phyloP scores from a whole-genome alignment of 2,888 invertebrate genomes.

The Eulithis testata region DNA sequence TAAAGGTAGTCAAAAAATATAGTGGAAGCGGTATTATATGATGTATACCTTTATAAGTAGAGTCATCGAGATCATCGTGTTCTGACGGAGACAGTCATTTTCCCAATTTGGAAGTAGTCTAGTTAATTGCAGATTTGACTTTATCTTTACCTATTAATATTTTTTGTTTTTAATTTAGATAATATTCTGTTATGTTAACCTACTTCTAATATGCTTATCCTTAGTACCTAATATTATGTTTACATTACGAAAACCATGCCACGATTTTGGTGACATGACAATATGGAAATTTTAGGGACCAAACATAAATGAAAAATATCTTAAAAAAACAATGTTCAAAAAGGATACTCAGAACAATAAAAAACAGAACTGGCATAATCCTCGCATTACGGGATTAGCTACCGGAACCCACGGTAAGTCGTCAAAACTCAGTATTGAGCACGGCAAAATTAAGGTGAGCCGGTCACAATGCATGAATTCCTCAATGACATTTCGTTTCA shows the following conservation, averaged over 20 bases:
- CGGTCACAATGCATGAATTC: constrained; percentile 28
- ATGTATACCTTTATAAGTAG: constrained; percentile 17
- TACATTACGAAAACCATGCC: no score
- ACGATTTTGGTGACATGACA: neutral
- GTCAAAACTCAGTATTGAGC: constrained; percentile 25
- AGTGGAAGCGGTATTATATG: constrained; percentile 1
- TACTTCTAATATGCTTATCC: no score
- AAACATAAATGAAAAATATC: constrained; percentile 8
- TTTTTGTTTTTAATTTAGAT: neutral
- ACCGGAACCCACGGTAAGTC: constrained; percentile 44
- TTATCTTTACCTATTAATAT: neutral
- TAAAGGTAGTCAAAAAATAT: constrained; percentile 19
- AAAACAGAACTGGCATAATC: constrained; percentile 38
- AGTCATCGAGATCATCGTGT: constrained; percentile 23
- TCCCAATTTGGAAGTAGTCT: constrained; percentile 18
- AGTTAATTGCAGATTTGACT: constrained; percentile 14
- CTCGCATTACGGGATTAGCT: constrained; percentile 65
- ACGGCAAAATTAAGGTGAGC: constrained; percentile 24
- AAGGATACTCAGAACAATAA: constrained; percentile 19
- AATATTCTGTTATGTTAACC: no score
- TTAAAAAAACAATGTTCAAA: constrained; percentile 10
- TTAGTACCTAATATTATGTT: no score
- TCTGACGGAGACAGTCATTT: constrained; percentile 17
- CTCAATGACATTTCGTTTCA: constrained; percentile 54
- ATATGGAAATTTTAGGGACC: neutral